Evolutionary conservation across 2,888 invertebrate species (phyloP).

Genomic region (Aleiodes leptofemur): DNA sequence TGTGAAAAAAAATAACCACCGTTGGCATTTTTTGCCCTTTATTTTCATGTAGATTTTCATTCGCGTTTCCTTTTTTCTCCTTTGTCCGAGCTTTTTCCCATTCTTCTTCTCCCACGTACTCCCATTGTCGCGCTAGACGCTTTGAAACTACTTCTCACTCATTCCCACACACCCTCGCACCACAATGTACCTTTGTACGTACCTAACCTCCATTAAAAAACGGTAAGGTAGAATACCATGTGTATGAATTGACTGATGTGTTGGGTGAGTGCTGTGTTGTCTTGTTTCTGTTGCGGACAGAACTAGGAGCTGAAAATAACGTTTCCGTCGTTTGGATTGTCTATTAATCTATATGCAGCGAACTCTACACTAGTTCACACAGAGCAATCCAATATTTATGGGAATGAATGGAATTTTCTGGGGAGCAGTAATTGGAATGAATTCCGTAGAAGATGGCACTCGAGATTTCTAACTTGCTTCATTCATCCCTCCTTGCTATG

Average conservation of each 20-base stretch:
- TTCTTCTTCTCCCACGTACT: constrained; percentile 41
- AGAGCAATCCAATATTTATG: too few relatives aligned
- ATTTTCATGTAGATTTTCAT: constrained; percentile 53
- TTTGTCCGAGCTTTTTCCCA: constrained; percentile 56
- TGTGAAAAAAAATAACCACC: constrained; percentile 17
- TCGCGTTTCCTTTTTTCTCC: constrained; percentile 52
- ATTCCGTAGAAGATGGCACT: too few relatives aligned
- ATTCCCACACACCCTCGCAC: constrained; percentile 46
- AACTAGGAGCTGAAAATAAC: constrained; percentile 42
- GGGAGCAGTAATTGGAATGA: too few relatives aligned
- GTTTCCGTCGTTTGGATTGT: too few relatives aligned
- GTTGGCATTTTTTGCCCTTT: constrained; percentile 46
- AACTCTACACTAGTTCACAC: too few relatives aligned
- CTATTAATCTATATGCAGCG: too few relatives aligned
- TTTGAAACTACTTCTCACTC: constrained; percentile 66
- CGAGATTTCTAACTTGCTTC: too few relatives aligned
- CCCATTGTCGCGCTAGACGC: constrained; percentile 57
- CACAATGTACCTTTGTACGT: constrained; percentile 18
- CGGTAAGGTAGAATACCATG: constrained; percentile 6
- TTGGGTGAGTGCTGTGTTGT: not conserved
- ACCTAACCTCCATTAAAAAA: constrained; percentile 36
- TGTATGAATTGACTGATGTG: constrained; percentile 36
- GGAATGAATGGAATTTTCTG: too few relatives aligned
- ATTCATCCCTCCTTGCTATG: too few relatives aligned
- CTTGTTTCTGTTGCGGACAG: constrained; percentile 14